These are phyloP conservation scores for Chironomus striatipennis DNA, from an alignment of 1,140 invertebrate species.

Conservation along the genomic window DNA sequence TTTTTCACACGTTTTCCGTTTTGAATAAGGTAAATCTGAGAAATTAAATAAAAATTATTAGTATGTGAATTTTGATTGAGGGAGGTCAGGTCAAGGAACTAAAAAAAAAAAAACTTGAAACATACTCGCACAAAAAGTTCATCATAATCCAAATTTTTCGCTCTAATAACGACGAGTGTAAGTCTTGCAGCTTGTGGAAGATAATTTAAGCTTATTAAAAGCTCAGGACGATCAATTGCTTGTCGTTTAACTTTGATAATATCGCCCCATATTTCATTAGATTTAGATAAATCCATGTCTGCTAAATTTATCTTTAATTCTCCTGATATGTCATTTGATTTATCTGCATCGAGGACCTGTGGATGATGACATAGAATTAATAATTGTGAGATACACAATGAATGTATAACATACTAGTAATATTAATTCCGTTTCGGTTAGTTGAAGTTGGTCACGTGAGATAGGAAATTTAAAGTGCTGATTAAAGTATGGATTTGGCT, in stretches of 20 bases:
- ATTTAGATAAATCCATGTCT: conserved; percentile 59
- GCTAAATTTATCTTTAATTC: conserved; percentile 61
- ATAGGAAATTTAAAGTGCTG: conserved; percentile 81
- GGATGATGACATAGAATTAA: no score
- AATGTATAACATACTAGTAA: conserved; percentile 50
- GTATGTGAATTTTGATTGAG: background rate
- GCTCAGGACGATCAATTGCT: conserved; percentile 68
- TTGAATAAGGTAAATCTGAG: conserved; percentile 65
- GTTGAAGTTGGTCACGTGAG: conserved; percentile 67
- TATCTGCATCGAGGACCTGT: conserved; percentile 41
- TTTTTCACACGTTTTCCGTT: conserved; percentile 77
- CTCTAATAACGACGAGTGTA: conserved; percentile 74
- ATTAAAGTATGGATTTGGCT: conserved; percentile 71
- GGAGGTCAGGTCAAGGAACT: background rate
- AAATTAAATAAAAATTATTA: background rate
- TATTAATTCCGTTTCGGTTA: conserved; percentile 62
- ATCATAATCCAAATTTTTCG: conserved; percentile 59
- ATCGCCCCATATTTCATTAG: conserved; percentile 66
- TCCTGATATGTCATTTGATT: conserved; percentile 68
- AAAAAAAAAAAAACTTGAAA: no score
- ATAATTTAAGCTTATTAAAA: conserved; percentile 75
- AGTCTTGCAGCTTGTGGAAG: conserved; percentile 77
- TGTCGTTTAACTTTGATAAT: conserved; percentile 65
- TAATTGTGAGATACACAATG: background rate
- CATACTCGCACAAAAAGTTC: conserved; percentile 82